These are phyloP conservation scores for Cenopis cana DNA, from an alignment of 2,888 invertebrate species.

Conservation along the genomic window DNA sequence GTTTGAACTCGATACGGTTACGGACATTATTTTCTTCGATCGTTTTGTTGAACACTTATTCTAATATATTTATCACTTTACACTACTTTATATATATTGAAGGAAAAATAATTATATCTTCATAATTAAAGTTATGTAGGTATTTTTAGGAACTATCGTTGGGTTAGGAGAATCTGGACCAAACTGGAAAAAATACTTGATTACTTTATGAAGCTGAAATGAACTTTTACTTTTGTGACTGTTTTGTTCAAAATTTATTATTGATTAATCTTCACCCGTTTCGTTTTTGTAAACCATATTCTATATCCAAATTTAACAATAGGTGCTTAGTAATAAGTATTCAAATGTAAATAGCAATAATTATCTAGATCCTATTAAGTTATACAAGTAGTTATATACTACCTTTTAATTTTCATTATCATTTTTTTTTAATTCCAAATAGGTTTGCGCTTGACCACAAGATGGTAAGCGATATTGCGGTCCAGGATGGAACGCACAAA, in stretches of 20 bases:
- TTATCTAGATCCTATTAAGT: not conserved
- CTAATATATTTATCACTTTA: conserved; percentile 47
- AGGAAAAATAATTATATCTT: conserved; percentile 82
- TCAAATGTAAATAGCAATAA: not conserved
- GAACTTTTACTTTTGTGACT: not conserved
- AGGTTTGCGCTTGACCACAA: no score
- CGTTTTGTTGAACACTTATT: conserved; percentile 47
- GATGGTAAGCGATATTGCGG: no score
- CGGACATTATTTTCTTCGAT: conserved; percentile 69
- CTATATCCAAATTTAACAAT: no score
- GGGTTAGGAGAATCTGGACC: conserved; percentile 82
- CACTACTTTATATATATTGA: conserved; percentile 65
- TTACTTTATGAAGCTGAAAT: conserved; percentile 13
- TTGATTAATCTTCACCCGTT: conserved; percentile 61
- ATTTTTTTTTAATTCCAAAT: no score
- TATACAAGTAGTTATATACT: no score
- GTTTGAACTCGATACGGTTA: conserved; percentile 73
- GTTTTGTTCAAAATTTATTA: conserved; percentile 7
- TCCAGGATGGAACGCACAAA: no score
- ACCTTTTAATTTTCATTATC: no score
- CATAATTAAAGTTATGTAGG: conserved; percentile 79
- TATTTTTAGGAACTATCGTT: conserved; percentile 86
- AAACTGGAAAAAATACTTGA: conserved; percentile 53
- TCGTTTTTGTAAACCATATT: conserved; percentile 34
- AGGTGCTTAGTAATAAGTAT: no score